A percentile compares a stretch with the other conserved stretches of the same genome.
These are phyloP conservation scores for Lysandra bellargus DNA, from an alignment of 2,888 invertebrate genomes.

Conservation along the genomic window DNA sequence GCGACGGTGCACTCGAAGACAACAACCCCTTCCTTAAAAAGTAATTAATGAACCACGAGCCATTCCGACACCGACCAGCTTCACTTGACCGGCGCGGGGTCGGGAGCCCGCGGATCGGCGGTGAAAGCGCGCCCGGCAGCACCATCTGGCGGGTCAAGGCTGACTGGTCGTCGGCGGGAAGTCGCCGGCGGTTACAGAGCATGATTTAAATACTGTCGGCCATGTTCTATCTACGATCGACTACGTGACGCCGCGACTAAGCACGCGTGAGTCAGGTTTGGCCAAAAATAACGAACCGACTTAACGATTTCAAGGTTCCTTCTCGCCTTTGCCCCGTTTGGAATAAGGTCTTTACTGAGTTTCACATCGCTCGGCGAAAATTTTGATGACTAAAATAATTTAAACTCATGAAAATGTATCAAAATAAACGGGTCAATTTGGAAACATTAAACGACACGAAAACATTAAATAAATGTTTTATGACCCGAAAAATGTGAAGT, in stretches of 20 bases:
- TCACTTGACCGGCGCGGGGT: constrained; percentile 44
- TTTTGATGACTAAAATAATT: too few species aligned
- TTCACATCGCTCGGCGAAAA: not conserved
- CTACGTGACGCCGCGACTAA: constrained; percentile 61
- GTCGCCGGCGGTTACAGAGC: constrained; percentile 51
- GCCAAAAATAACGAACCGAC: constrained; percentile 42
- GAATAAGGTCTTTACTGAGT: constrained; percentile 12
- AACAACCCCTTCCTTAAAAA: constrained; percentile 56
- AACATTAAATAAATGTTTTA: not conserved
- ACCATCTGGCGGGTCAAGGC: constrained; percentile 48
- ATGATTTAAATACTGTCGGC: constrained; percentile 70
- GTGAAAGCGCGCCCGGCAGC: constrained; percentile 35
- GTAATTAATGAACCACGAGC: constrained; percentile 65
- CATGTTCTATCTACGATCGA: constrained; percentile 71
- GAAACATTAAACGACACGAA: constrained; percentile 3
- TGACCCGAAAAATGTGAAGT: not conserved
- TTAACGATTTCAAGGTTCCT: constrained; percentile 32
- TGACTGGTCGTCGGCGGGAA: constrained; percentile 52
- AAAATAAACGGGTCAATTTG: not conserved
- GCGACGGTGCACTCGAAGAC: constrained; percentile 30
- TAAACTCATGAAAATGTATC: not conserved
- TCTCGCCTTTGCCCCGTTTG: not conserved
- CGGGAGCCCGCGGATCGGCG: constrained; percentile 38
- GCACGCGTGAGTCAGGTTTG: constrained; percentile 52
- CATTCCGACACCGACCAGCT: constrained; percentile 48